These are phyloP conservation scores for Linepithema humile DNA, from an alignment of 1,140 invertebrate species.

Conservation along the genomic window DNA sequence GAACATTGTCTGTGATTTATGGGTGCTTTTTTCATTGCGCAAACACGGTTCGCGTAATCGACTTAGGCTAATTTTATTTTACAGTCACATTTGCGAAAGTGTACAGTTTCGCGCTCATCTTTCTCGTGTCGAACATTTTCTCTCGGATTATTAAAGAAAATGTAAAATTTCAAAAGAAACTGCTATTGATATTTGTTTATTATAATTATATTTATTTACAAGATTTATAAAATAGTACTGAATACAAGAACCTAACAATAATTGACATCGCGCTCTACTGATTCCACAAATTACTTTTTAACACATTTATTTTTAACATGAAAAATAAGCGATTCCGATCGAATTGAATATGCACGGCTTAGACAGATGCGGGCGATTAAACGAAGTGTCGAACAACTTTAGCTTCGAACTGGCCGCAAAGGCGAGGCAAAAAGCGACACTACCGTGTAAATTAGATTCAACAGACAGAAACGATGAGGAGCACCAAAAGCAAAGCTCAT, in stretches of 20 bases:
- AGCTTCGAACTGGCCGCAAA: neutral
- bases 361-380: slow-evolving; percentile 38
- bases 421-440: slow-evolving; percentile 5
- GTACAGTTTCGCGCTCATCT: slow-evolving; percentile 5
- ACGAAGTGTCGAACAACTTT: slow-evolving; percentile 22
- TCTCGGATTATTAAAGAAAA: neutral
- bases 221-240: neutral
- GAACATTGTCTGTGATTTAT: slow-evolving; percentile 62
- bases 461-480: neutral
- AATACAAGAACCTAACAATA: neutral
- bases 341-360: slow-evolving; percentile 8
- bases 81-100: slow-evolving; percentile 36
- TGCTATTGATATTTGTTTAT: neutral
- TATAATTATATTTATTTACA: neutral
- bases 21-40: slow-evolving; percentile 23
- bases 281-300: no score
- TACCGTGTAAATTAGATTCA: slow-evolving; percentile 50
- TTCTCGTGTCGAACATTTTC: neutral
- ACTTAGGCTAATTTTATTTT: slow-evolving; percentile 63
- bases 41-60: slow-evolving; percentile 15
- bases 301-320: slow-evolving; percentile 9
- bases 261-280: neutral
- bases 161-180: neutral
- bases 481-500: slow-evolving; percentile 23
- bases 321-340: neutral